These are phyloP conservation scores for Porphyrio hochstetteri DNA, from an alignment of 2,113 vertebrate genomes.

Conservation along the genomic window DNA sequence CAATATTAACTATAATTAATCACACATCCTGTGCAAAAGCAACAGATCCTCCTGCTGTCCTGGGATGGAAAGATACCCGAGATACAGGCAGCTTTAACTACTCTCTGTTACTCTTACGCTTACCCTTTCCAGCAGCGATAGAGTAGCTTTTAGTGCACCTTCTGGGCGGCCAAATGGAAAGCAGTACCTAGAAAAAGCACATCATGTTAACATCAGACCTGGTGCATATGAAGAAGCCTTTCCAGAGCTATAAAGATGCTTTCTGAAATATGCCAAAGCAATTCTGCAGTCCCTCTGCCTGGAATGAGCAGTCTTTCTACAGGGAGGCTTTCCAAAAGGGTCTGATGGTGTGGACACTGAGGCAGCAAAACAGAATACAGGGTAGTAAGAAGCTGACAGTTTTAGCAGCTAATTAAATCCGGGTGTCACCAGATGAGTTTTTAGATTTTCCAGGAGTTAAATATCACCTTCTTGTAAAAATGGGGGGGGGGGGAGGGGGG, in stretches of 20 bases:
- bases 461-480: not conserved
- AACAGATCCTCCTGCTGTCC: not conserved
- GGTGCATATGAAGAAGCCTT: not conserved
- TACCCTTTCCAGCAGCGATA: slow-evolving; percentile 96
- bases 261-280: not conserved
- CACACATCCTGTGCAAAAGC: accelerated
- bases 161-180: slow-evolving; percentile 98
- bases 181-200: slow-evolving; percentile 87
- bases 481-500: too few species aligned
- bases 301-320: not conserved
- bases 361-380: not conserved
- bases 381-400: not conserved
- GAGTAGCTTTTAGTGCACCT: slow-evolving; percentile 95
- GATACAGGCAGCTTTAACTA: not conserved
- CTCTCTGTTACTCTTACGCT: slow-evolving; percentile 40
- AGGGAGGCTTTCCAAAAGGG: not conserved
- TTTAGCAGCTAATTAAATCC: not conserved
- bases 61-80: not conserved
- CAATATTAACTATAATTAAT: not conserved
- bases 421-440: not conserved
- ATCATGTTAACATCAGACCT: slow-evolving; percentile 14
- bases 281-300: not conserved
- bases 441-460: not conserved
- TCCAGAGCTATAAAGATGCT: not conserved
- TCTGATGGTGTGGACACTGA: not conserved